A percentile compares a stretch with the other conserved stretches of the same genome.
These are phyloP conservation scores for Panulirus ornatus DNA, from an alignment of 1,140 invertebrate species.

Conservation along the genomic window DNA sequence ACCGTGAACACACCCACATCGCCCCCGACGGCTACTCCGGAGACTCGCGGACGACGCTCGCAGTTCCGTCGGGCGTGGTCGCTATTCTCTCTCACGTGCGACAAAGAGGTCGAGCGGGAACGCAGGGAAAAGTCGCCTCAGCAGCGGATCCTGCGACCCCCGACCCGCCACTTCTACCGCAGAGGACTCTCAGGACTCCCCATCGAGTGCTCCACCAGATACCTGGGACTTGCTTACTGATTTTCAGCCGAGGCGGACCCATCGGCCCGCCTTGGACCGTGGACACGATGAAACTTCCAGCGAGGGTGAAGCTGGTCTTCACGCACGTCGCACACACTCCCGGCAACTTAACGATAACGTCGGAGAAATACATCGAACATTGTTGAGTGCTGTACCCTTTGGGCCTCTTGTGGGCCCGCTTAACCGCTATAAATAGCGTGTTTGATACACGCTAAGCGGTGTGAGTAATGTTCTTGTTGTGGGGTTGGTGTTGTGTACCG, in stretches of 20 bases:
- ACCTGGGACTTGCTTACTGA: slow-evolving; percentile 66
- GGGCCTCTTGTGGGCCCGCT: not conserved
- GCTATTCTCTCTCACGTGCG: slow-evolving; percentile 61
- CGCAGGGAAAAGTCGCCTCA: slow-evolving; percentile 60
- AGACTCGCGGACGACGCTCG: slow-evolving; percentile 48
- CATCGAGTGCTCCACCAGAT: slow-evolving; percentile 65
- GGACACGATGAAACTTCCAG: slow-evolving; percentile 46
- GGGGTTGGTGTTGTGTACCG: not conserved
- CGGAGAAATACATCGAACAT: slow-evolving; percentile 40
- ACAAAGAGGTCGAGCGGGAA: slow-evolving; percentile 62
- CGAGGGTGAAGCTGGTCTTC: slow-evolving; percentile 26
- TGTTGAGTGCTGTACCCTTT: slow-evolving; percentile 5
- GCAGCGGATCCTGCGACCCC: slow-evolving; percentile 56
- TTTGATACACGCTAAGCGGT: not conserved
- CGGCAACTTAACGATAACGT: not conserved
- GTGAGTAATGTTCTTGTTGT: not conserved
- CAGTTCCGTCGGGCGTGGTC: slow-evolving; percentile 67
- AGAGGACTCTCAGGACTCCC: slow-evolving; percentile 60
- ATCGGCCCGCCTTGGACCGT: slow-evolving; percentile 57
- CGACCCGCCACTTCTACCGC: slow-evolving; percentile 63
- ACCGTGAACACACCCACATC: slow-evolving; percentile 15
- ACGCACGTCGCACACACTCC: not conserved
- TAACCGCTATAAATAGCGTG: not conserved
- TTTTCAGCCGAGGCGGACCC: slow-evolving; percentile 70
- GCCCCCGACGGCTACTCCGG: slow-evolving; percentile 15